Base-by-base conservation (phyloP, 2,888 invertebrate genomes). In the Polylopha cassiicola region DNA sequence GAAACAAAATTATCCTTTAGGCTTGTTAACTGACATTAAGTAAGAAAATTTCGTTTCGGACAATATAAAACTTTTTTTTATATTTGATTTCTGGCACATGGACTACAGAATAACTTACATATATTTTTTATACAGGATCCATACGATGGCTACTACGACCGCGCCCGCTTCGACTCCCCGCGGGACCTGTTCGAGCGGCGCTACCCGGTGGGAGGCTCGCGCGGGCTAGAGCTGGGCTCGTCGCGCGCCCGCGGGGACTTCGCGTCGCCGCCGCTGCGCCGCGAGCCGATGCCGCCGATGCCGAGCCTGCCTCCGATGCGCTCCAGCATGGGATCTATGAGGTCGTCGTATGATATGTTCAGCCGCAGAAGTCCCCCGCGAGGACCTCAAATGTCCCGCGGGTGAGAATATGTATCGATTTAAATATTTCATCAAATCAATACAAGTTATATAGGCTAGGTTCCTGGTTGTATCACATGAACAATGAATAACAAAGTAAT, bases 161-260 rank as follows among this genome's bases (percentile, higher is more conserved):
- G 94, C 14, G 81, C 81, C 47, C 85, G 94, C 50, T 93, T 92
- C 54, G 94, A 94, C 60, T 92, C 92, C 33, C 89, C 92, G 7
- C 88, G 93, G 38, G 94, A 94, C 60, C 75, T 94, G 60, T 94
- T 93, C 67, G 94, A 94, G 74, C 88, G 95, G 48, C 90, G 95
- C 46, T 94, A 94, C 76, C 88, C 91, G 1, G 87, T 87, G 76
- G 87, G 87, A 39, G 87, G 86, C 48, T 74, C 82, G 33, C 71
- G 84, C 48, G 87, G 87, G 50, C 71, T 87, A 61, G 88, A 87
- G 57, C 65, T 89, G 70, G 77, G 88, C 51, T 72, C 88, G 65
- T 68, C 80, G 68, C 73, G 79, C 66, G 87, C 82, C 1, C 87
- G 90, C 37, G 88, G 90, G 6, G 91, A 91, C 71, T 91, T 90